Conservation (phyloP, 2,888 invertebrate species). For the Parascotia fuliginaria region DNA sequence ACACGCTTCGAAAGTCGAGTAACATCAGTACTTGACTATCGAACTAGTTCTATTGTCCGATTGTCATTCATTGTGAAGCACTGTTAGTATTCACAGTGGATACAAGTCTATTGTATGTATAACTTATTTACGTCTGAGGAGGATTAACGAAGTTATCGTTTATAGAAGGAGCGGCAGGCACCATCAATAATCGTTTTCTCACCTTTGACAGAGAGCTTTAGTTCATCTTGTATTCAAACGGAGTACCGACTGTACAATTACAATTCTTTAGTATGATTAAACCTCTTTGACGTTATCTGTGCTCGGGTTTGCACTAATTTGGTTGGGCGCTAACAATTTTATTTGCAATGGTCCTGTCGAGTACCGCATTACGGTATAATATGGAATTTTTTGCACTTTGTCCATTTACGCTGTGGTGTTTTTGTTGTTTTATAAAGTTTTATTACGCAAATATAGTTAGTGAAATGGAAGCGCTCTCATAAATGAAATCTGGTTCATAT, state of each 20-base stretch:
- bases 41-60: slow-evolving; percentile 9
- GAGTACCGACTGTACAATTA: slow-evolving; percentile 30
- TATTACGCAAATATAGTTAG: neutral
- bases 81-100: slow-evolving; percentile 20
- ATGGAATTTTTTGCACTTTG: slow-evolving; percentile 29
- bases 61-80: slow-evolving; percentile 1
- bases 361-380: slow-evolving; percentile 16
- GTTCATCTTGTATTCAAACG: slow-evolving; percentile 35
- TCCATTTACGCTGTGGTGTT: slow-evolving; percentile 13
- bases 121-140: slow-evolving; percentile 17
- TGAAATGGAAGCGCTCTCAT: no score
- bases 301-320: slow-evolving; percentile 40
- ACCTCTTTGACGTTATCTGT: slow-evolving; percentile 41
- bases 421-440: neutral
- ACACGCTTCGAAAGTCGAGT: slow-evolving; percentile 1
- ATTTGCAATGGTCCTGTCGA: slow-evolving; percentile 32
- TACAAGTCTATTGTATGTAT: slow-evolving; percentile 18
- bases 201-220: slow-evolving; percentile 26
- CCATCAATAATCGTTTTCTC: slow-evolving; percentile 32
- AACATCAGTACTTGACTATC: slow-evolving; percentile 9
- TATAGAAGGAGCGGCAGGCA: slow-evolving; percentile 14
- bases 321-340: slow-evolving; percentile 44
- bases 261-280: slow-evolving; percentile 44
- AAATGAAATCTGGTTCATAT: no score
- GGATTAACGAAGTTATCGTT: slow-evolving; percentile 18